These are phyloP conservation scores for Oryzaephilus surinamensis DNA, from an alignment of 1,140 invertebrate species.

Conservation along the genomic window DNA sequence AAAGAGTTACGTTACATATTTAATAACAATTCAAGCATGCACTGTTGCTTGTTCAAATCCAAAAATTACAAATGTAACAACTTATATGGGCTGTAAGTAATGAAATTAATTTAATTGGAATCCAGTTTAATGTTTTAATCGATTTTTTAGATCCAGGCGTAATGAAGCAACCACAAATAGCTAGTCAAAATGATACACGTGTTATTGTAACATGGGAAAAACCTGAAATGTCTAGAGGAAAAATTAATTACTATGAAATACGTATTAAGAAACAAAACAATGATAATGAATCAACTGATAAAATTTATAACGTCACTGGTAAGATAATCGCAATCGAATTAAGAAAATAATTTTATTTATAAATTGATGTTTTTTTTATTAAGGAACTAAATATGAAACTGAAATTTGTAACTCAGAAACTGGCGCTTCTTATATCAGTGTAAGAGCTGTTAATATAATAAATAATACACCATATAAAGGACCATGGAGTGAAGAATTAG, in stretches of 20 bases:
- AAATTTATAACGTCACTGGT: slow-evolving; percentile 35
- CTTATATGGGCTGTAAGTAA: slow-evolving; percentile 44
- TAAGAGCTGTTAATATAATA: slow-evolving; percentile 27
- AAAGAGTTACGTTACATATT: slow-evolving; percentile 49
- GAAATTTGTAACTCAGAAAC: too few species aligned
- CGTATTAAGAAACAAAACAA: slow-evolving; percentile 35
- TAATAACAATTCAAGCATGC: slow-evolving; percentile 56
- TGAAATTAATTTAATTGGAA: slow-evolving; percentile 3
- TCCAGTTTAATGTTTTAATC: slow-evolving; percentile 6
- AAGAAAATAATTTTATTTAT: slow-evolving; percentile 1
- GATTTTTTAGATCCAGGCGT: slow-evolving; percentile 38
- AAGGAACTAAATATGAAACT: slow-evolving; percentile 31
- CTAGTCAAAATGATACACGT: slow-evolving; percentile 37
- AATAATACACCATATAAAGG: slow-evolving; percentile 28
- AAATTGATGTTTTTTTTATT: too few species aligned
- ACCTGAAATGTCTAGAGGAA: slow-evolving; percentile 52
- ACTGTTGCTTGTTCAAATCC: slow-evolving; percentile 54
- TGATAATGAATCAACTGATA: slow-evolving; percentile 21
- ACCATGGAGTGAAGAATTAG: slow-evolving; percentile 37
- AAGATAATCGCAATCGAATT: slow-evolving; percentile 1
- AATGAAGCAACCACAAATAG: slow-evolving; percentile 39
- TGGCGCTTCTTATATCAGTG: slow-evolving; percentile 29
- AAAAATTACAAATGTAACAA: slow-evolving; percentile 37
- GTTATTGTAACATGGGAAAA: slow-evolving; percentile 45
- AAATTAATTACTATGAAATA: slow-evolving; percentile 47